Evolutionary conservation across 2,113 vertebrate species (phyloP).

Genomic region (Gymnorhina tibicen): DNA sequence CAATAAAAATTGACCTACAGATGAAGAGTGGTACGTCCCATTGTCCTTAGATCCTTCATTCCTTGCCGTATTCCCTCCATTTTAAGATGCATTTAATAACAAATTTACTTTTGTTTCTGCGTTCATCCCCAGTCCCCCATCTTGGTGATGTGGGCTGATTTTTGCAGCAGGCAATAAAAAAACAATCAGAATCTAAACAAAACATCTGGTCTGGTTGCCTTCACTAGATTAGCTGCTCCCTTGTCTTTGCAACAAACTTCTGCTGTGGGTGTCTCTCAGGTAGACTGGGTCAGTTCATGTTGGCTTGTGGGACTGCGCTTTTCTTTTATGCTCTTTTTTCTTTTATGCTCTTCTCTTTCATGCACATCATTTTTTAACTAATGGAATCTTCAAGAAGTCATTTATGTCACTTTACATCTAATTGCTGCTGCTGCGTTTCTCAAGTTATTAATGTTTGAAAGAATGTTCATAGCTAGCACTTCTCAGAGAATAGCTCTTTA

Average conservation of each 20-base stretch:
- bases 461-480: not conserved
- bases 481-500: not conserved
- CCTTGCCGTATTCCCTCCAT: not conserved
- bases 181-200: not conserved
- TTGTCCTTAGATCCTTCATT: slow-evolving; percentile 1
- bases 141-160: not conserved
- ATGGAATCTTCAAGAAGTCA: slow-evolving; percentile 16
- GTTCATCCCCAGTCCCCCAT: not conserved
- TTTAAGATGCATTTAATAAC: not conserved
- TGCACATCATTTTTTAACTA: slow-evolving; percentile 5
- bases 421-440: slow-evolving; percentile 11
- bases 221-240: not conserved
- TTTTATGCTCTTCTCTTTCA: not conserved
- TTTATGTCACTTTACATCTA: slow-evolving; percentile 38
- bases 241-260: not conserved
- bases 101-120: not conserved
- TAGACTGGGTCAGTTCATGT: not conserved
- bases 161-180: not conserved
- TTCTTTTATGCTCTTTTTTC: not conserved
- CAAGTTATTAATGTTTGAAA: slow-evolving; percentile 40
- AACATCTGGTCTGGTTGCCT: not conserved
- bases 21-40: not conserved
- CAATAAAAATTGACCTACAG: slow-evolving; percentile 43
- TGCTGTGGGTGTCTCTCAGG: not conserved
- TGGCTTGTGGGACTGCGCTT: not conserved